A percentile compares a stretch with the other conserved stretches of the same genome.
Evolutionary conservation across 2,888 invertebrate genomes (phyloP).

Genomic region (Xestoiulus laeticollis): DNA sequence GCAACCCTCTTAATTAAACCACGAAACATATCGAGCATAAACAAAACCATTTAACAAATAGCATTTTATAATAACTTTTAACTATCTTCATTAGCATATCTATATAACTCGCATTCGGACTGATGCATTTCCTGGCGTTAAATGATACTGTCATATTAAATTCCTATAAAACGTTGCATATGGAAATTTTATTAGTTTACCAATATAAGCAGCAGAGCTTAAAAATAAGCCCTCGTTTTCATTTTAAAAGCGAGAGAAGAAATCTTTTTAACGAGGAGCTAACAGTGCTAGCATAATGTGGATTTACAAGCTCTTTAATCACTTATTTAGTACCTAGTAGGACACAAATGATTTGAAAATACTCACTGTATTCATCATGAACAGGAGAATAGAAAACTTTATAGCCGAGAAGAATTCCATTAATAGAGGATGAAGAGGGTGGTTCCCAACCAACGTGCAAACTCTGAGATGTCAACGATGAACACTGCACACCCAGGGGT

Average conservation of each 20-base stretch:
- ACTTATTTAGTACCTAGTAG: not conserved
- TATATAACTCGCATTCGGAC: not conserved
- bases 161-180: not conserved
- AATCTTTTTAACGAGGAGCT: constrained; percentile 8
- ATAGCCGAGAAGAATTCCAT: constrained; percentile 65
- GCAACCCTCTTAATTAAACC: too few relatives aligned
- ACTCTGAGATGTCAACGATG: constrained; percentile 62
- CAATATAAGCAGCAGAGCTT: constrained; percentile 2
- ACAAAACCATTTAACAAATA: too few relatives aligned
- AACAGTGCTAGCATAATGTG: not conserved
- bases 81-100: not conserved
- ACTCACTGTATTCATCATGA: constrained; percentile 51
- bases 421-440: constrained; percentile 63
- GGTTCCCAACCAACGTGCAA: constrained; percentile 64
- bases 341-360: constrained; percentile 18
- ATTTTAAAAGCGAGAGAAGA: not conserved
- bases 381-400: constrained; percentile 60
- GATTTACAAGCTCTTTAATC: not conserved
- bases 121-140: not conserved
- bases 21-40: too few relatives aligned
- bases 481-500: constrained; percentile 63
- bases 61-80: too few relatives aligned
- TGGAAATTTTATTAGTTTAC: constrained; percentile 19
- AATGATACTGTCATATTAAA: not conserved
- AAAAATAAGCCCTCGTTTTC: not conserved